Evolutionary conservation across 2,113 vertebrate genomes (phyloP), one percentile per base, ranked within the genome.

Genomic region (Electrona antarctica): DNA sequence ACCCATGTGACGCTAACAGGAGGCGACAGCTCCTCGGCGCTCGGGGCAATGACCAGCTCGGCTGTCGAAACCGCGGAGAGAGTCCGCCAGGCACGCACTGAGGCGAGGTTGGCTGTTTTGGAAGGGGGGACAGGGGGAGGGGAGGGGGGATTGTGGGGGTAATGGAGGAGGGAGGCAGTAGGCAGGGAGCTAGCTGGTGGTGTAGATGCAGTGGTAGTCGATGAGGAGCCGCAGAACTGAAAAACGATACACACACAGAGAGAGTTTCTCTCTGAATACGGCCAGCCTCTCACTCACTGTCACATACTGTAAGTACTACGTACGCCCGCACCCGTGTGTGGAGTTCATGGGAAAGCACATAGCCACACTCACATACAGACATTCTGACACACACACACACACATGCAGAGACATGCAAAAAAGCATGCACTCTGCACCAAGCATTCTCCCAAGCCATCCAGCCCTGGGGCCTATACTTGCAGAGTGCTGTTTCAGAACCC

Each of bases 1-100:
- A 76, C 60, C 77, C 50, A 83, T 82, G 84, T 82, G 91, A 94
- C 81, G 86, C 91, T 94, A 94, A 94, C 87, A 6, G 88, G 93
- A 92, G 88, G 87, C 82, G 93, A 94, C 93, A 92, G 93, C 90
- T 93, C 89, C 86, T 92, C 88, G 73, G 87, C 61, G 92, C 93
- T 93, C 33, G 76, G 87, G 94, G 94, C 94, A 91, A 93, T 72
- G 89, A 94, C 93, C 92, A 90, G 92, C 92, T 94, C 91, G 88
- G 91, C 92, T 91, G 92, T 90, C 88, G 86, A 89, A 89, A 91
- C 86, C 81, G 57, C 87, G 79, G 91, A 93, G 89, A 88, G 86
- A 93, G 90, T 92, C 92, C 90, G 92, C 86, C 90, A 93, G 92
- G 92, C 91, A 93, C 85, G 84, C 92, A 93, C 88, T 89, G 83